These are phyloP conservation scores for Scarus forsteni DNA, from an alignment of 2,797 vertebrate genomes.

Conservation along the genomic window DNA sequence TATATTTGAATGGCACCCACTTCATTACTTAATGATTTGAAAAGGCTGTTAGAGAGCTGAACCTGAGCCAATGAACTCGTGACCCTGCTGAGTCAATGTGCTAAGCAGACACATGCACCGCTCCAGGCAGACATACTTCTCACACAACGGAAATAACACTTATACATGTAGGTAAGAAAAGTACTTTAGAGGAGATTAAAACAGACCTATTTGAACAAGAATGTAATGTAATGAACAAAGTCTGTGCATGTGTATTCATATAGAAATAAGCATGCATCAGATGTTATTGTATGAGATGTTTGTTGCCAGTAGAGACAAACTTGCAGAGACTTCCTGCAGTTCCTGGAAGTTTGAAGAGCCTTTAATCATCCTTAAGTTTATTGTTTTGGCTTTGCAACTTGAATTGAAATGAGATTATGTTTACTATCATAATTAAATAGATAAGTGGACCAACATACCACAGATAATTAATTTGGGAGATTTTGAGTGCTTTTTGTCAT, in stretches of 20 bases:
- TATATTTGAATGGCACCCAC: slow-evolving; percentile 82
- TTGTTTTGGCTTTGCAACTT: no score
- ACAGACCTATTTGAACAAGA: slow-evolving; percentile 1
- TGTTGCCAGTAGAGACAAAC: no score
- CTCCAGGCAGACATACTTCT: slow-evolving; percentile 49
- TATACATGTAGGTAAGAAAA: slow-evolving; percentile 13
- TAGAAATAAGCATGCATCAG: no score
- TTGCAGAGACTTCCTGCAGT: no score
- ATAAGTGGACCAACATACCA: no score
- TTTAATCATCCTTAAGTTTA: no score
- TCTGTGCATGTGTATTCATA: background rate
- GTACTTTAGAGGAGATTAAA: slow-evolving; percentile 12
- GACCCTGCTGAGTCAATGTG: slow-evolving; percentile 80
- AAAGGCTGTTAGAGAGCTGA: slow-evolving; percentile 78
- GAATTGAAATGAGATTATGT: no score
- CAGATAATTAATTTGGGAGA: no score
- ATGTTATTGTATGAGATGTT: no score
- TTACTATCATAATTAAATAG: no score
- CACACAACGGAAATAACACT: slow-evolving; percentile 46
- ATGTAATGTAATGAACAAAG: background rate
- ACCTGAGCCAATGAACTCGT: slow-evolving; percentile 73
- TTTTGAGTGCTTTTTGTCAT: no score
- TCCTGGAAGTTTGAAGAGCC: no score
- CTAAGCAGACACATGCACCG: slow-evolving; percentile 66
- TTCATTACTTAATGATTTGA: slow-evolving; percentile 85